A percentile compares a stretch with the other conserved stretches of the same genome.
phyloP scores from a whole-genome alignment of 2,113 vertebrate genomes.

The Zosterops lateralis region DNA sequence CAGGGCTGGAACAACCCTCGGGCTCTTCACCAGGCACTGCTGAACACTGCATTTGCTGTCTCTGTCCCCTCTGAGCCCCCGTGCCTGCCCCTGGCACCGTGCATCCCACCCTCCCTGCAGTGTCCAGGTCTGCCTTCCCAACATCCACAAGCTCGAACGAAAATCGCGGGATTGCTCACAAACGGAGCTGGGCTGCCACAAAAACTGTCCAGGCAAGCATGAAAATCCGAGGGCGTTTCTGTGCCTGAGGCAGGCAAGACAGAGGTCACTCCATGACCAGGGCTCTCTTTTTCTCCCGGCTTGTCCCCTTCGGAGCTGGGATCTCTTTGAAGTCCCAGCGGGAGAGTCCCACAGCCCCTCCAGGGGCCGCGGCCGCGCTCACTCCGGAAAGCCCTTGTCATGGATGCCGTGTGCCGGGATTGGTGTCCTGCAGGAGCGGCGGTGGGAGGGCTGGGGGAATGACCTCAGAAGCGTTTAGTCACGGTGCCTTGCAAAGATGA shows the following conservation, averaged over 20 bases:
- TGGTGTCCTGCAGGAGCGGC: fast-evolving
- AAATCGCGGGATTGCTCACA: fast-evolving
- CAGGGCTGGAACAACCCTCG: not conserved
- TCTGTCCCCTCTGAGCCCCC: not conserved
- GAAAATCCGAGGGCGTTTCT: not conserved
- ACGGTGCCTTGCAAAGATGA: not conserved
- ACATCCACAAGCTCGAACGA: fast-evolving
- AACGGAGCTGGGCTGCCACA: not conserved
- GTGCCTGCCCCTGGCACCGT: fast-evolving
- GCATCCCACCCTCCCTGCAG: not conserved
- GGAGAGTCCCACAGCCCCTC: not conserved
- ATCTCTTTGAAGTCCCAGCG: not conserved
- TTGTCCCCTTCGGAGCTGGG: not conserved
- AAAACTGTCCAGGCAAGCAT: not conserved
- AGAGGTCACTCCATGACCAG: not conserved
- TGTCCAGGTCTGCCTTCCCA: not conserved
- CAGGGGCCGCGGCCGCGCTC: fast-evolving
- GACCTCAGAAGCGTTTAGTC: not conserved
- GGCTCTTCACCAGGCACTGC: not conserved
- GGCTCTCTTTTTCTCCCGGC: not conserved
- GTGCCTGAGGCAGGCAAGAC: not conserved
- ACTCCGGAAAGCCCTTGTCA: not conserved
- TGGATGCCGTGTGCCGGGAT: not conserved
- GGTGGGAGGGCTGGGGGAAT: not conserved
- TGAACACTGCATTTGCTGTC: fast-evolving